Percentiles rank a stretch among this genome's conserved stretches.
Evolutionary conservation across 2,113 vertebrate species (phyloP).

Genomic region (Muntiacus muntjak): DNA sequence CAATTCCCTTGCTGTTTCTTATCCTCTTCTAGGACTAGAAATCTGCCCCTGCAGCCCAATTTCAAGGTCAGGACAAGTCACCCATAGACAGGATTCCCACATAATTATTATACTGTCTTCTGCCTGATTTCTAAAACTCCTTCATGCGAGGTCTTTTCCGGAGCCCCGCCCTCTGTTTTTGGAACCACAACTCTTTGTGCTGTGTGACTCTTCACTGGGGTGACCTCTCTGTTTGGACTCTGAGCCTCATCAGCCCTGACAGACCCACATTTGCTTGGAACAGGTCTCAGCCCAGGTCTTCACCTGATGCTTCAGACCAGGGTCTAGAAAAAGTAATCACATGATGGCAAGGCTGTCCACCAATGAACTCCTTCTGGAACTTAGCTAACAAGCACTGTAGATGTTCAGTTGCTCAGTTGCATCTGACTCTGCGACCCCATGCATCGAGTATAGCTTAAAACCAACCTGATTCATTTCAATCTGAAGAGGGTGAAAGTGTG

Average conservation of each 20-base stretch:
- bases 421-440: not conserved
- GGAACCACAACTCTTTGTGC: not conserved
- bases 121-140: not conserved
- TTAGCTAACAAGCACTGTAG: not conserved
- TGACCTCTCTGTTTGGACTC: not conserved
- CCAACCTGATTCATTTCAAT: not conserved
- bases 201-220: not conserved
- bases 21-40: not conserved
- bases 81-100: not conserved
- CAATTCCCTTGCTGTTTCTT: not conserved
- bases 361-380: not conserved
- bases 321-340: not conserved
- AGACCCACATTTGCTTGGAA: not conserved
- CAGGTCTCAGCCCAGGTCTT: not conserved
- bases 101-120: not conserved
- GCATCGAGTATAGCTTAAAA: not conserved
- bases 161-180: accelerated
- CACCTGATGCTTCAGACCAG: not conserved
- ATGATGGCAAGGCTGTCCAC: not conserved
- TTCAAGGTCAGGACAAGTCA: not conserved
- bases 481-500: not conserved
- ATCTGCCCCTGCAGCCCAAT: not conserved
- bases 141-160: not conserved
- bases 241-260: not conserved
- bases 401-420: not conserved